These are phyloP conservation scores for Mylabris sibirica DNA, from an alignment of 2,888 invertebrate genomes.

Conservation along the genomic window DNA sequence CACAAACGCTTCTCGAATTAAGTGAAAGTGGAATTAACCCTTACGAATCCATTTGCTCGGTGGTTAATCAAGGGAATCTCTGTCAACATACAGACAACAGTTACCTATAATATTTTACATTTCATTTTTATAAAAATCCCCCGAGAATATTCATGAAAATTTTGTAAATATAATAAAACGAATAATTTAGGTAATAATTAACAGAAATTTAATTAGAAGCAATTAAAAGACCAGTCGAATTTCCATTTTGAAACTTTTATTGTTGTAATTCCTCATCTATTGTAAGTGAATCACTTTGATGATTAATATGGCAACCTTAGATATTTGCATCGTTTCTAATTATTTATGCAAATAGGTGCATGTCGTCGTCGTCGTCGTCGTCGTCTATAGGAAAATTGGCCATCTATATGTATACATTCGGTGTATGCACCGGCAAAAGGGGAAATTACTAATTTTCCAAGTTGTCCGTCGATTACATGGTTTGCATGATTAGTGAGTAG, in stretches of 20 bases:
- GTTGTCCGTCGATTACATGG: constrained; percentile 48
- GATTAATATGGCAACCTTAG: constrained; percentile 61
- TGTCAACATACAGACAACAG: neutral
- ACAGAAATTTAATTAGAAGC: constrained; percentile 61
- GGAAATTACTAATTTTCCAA: constrained; percentile 60
- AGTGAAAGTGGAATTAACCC: constrained; percentile 60
- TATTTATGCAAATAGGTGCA: constrained; percentile 62
- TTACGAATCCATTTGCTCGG: constrained; percentile 47
- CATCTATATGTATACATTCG: constrained; percentile 35
- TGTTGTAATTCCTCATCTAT: neutral
- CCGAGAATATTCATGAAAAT: neutral
- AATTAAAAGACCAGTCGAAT: constrained; percentile 55
- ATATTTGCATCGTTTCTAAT: constrained; percentile 61
- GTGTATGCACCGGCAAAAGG: constrained; percentile 45
- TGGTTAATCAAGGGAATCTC: constrained; percentile 9
- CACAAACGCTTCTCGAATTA: constrained; percentile 57
- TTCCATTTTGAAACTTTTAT: constrained; percentile 46
- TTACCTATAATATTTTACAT: neutral
- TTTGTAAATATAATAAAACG: constrained; percentile 13
- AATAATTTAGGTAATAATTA: constrained; percentile 34
- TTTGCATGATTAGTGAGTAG: constrained; percentile 50
- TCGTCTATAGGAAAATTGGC: constrained; percentile 55
- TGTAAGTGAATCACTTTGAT: constrained; percentile 45
- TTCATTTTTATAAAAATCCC: neutral
- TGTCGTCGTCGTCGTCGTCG: no score